phyloP scores from a whole-genome alignment of 1,140 invertebrate species.

The Trigoniulus corallinus region DNA sequence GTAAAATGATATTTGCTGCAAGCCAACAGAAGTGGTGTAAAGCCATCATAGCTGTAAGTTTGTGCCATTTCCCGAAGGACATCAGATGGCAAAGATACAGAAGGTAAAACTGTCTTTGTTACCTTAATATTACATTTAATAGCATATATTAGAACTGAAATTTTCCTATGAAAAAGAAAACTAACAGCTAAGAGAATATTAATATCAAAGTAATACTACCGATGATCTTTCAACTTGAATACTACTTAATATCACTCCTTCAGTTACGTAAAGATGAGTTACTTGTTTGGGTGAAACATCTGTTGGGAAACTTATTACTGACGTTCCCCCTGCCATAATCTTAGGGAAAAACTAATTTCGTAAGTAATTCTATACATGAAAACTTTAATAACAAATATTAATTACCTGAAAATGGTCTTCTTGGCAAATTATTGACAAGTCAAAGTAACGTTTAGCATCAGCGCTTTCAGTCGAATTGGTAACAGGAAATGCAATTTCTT shows the following conservation, averaged over 20 bases:
- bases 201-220: not conserved
- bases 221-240: not conserved
- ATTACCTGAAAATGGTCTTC: not conserved
- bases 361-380: not conserved
- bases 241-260: not conserved
- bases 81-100: slow-evolving; percentile 10
- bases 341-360: not conserved
- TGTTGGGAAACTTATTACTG: not conserved
- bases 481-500: not conserved
- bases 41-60: slow-evolving; percentile 23
- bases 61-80: slow-evolving; percentile 21
- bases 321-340: not conserved
- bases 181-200: not conserved
- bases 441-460: not conserved
- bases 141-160: not conserved
- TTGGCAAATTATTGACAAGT: not conserved
- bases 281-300: not conserved
- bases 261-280: not conserved
- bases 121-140: not conserved
- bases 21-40: slow-evolving; percentile 24
- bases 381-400: not conserved
- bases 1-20: slow-evolving; percentile 18
- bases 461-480: not conserved
- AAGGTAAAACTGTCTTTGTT: slow-evolving; percentile 7
- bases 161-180: not conserved